Base-by-base conservation (phyloP, 2,888 invertebrate genomes). In the Scrobipalpa atriplicella region DNA sequence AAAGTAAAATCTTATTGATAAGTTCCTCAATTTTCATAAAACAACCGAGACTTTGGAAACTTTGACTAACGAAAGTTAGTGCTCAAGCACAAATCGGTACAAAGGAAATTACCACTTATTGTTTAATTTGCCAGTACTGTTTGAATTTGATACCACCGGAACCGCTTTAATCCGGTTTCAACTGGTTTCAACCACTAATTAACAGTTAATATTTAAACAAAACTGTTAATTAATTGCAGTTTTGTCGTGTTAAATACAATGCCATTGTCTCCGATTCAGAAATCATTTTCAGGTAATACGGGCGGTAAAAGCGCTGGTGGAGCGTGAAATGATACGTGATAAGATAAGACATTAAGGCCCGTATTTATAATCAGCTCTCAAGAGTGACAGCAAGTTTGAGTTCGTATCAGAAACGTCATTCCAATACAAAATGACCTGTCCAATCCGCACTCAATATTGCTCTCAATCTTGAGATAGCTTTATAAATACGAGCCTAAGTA, bases 191-290 rank as follows among this genome's bases (percentile, higher is more conserved):
- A 29, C 66, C 72, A 66, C 71, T 74, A 74, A 79, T 81, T 76
- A 75, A 68, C 67, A 66, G 72, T 69, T 76, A 74, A 77, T 74
- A 75, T 74, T 76, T 73, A 62, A 67, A 74, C 79, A 75, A 81
- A 73, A 73, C 72, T 73, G 67, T 68, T 74, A 75, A 79, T 80
- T 78, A 79, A 80, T 82, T 76, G 76, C 75, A 75, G 74, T 75
- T 75, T 73, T 72, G 72, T 73, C 71, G 71, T 72, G 71, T 74
- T 75, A 70, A 75, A 75, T 68, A 71, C 72, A 71, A 72, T 72
- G 71, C 66, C 60, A 64, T 64, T 67, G 64, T 67, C 64, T 64
- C 64, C 51, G n/a, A 70, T 72, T 63, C 65, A 72, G 71, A 76
- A 74, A 72, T 73, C 67, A 71, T 74, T 77, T 71, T 56, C 72